Evolutionary conservation across 1,140 invertebrate genomes (phyloP).

Genomic region (Calephelis virginiensis): DNA sequence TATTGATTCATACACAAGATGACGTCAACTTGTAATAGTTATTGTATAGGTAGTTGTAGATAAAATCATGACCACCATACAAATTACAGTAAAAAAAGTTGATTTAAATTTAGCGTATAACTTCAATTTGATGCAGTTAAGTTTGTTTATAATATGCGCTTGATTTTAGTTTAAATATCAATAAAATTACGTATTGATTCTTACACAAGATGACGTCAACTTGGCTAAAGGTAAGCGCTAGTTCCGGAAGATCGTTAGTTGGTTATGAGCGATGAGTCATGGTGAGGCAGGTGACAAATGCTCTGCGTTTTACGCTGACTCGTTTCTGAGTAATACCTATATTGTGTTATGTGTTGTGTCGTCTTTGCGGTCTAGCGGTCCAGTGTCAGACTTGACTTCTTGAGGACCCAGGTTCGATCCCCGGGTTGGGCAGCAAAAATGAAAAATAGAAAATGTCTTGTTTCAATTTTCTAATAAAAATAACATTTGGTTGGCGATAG

Average conservation of each 20-base stretch:
- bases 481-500: no score
- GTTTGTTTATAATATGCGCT: background rate
- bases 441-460: no score
- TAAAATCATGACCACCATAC: no score
- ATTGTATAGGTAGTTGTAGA: no score
- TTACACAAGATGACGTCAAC: background rate
- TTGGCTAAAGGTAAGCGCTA: background rate
- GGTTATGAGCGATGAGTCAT: slow-evolving; percentile 39
- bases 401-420: no score
- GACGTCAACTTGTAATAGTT: background rate
- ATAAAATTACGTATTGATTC: background rate
- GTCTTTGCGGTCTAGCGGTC: no score
- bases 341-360: background rate
- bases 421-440: no score
- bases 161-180: background rate
- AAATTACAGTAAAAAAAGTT: no score
- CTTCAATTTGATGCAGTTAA: background rate
- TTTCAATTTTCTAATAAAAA: no score
- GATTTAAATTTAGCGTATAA: no score
- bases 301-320: background rate
- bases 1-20: background rate
- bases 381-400: no score
- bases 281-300: slow-evolving; percentile 41
- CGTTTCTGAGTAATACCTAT: background rate
- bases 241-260: slow-evolving; percentile 6